Base-by-base conservation (phyloP, 2,113 vertebrate genomes). In the Choloepus hoffmanni region DNA sequence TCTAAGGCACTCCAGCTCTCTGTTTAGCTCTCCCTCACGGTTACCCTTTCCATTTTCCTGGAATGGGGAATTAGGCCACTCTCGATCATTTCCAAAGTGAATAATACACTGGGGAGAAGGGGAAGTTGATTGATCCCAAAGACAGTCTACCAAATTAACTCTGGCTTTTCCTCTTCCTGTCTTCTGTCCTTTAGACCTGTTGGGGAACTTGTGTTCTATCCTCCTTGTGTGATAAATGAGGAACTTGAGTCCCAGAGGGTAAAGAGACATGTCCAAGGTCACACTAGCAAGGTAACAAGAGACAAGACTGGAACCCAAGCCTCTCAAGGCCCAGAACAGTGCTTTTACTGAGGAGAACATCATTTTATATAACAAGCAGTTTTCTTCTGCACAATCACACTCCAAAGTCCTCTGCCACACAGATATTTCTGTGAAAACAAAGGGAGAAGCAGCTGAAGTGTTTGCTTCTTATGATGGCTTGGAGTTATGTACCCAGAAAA, bases 391-490 rank as follows among this genome's bases (percentile, higher is more conserved):
- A 48, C 4, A 23, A 9, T 53, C 24, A 62, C 18, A 16, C 36
- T 40, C 43, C 28, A 19, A 90, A 92, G 70, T 63, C 53, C n/a
- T 73, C 53, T 11, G 70, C 48, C 28, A 16, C 70, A 55, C n/a
- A 36, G 72, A 68, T 19, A 84, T 81, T 85, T 82, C 88, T 65
- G 13, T 81, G 63, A 81, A 77, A 94, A 67, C 48, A 77, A 94
- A 67, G 40, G 76, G 5, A 60, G 53, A n/a, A 76, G 63, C 2
- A 58, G 63, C 28, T 36, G 40, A 55, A 94, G 19, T 81, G 21
- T 73, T 26, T 40, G n/a, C 67, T 92, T 84, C 28, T 48, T 77
- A 26, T 53, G 55, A 18, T 45, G 16, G 55, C 55, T 55, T 55
- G 55, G 55, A 55, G 55, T 55, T 19, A 55, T 55, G 55, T 55